phyloP scores from a whole-genome alignment of 2,888 invertebrate genomes.

The Lypha dubia region DNA sequence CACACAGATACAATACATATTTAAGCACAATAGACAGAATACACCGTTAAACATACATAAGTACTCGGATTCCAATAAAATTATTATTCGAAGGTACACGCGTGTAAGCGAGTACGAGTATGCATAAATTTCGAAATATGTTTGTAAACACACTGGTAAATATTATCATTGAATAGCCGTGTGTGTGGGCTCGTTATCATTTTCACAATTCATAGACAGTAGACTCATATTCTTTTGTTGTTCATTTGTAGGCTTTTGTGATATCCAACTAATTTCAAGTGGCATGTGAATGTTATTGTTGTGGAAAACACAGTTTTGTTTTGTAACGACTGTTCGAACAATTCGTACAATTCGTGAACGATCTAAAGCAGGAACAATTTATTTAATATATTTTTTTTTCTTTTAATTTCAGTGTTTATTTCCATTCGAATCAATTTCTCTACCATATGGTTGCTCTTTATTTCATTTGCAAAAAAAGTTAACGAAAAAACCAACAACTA shows the following conservation, averaged over 20 bases:
- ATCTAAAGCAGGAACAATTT: not conserved
- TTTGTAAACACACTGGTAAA: not conserved
- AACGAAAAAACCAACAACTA: not conserved
- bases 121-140: not conserved
- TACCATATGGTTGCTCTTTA: not conserved
- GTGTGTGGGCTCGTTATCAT: not conserved
- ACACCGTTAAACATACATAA: not conserved
- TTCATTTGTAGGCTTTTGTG: slow-evolving; percentile 36
- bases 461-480: slow-evolving; percentile 1
- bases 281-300: slow-evolving; percentile 10
- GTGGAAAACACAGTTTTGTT: not conserved
- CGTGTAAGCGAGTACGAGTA: not conserved
- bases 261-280: slow-evolving; percentile 35
- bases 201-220: not conserved
- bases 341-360: not conserved
- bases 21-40: too few relatives aligned
- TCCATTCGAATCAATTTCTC: slow-evolving; percentile 24
- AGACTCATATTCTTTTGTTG: slow-evolving; percentile 13
- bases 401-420: slow-evolving; percentile 16
- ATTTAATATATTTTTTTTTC: not conserved
- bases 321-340: not conserved
- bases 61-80: not conserved
- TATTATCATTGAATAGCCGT: not conserved
- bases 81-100: not conserved
- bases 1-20: not conserved